Evolutionary conservation across 2,888 invertebrate genomes (phyloP), one percentile per base, ranked within the genome.

Genomic region (Chaetogeoica ovagalla): DNA sequence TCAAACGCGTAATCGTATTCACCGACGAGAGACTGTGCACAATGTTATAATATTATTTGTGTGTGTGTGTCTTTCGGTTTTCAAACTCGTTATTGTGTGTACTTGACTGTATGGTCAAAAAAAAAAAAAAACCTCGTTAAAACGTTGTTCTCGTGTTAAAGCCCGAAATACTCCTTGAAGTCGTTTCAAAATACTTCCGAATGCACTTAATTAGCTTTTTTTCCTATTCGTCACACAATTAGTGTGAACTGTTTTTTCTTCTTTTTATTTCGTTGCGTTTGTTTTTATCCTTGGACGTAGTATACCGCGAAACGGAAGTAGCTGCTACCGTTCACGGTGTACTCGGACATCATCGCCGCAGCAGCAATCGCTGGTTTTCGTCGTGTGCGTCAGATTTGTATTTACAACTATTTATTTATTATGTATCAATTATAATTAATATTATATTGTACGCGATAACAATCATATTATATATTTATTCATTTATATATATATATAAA

Each of bases 31-130:
- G 69, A 77, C 60, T 69, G n/a, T 69, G 70, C 62, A 37, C 23
- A 77, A 52, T 77, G 52, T 17, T 69, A 69, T 19, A 77, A 77
- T 77, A 57, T 8, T 13, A 21, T 69, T 62, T 69, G n/a, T 59
- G 17, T 69, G 37, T 48, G 1, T 48, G 1, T 0, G 48, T 13
- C 4, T 6, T 60, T 2, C 30, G 30, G 4, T 43, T 59, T 69
- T 69, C 68, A 76, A 68, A 62, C 60, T 13, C 37, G 60, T 15
- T 48, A 48, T 60, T 77, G 30, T 30, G 30, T 30, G 69, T 60
- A 19, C 5, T 48, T 62, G 52, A 52, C 69, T n/a, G n/a, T n/a
- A n/a, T n/a, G n/a, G n/a, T n/a, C n/a, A n/a, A n/a, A n/a, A 69
- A 77, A 62, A 69, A 59, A 43, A 66, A 68, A 76, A 66, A 59